Percentiles rank a stretch among this genome's conserved stretches.
Evolutionary conservation across 2,888 invertebrate genomes (phyloP).

Genomic region (Seira musarum): DNA sequence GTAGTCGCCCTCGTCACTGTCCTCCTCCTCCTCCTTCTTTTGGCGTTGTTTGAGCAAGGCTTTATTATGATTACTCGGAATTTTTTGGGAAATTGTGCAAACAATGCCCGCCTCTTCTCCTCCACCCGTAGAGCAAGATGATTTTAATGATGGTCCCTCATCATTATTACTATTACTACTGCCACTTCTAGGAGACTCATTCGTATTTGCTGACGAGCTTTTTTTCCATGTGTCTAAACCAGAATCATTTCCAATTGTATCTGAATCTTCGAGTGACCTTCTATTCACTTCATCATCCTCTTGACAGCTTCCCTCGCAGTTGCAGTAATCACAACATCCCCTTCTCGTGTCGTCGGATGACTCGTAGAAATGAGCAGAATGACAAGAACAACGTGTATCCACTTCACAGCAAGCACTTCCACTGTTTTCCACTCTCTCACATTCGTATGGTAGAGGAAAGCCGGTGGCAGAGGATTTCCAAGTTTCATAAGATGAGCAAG

Average conservation of each 20-base stretch:
- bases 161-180: slow-evolving; percentile 14
- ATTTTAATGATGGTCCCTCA: slow-evolving; percentile 4
- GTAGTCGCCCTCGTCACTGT: slow-evolving; percentile 27
- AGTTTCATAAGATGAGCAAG: slow-evolving; percentile 47
- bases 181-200: slow-evolving; percentile 13
- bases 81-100: slow-evolving; percentile 68
- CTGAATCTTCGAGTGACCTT: slow-evolving; percentile 36
- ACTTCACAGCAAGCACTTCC: slow-evolving; percentile 12
- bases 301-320: slow-evolving; percentile 48
- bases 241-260: slow-evolving; percentile 63
- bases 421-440: slow-evolving; percentile 16
- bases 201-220: slow-evolving; percentile 21
- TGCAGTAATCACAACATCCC: slow-evolving; percentile 41
- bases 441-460: neutral
- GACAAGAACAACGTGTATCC: slow-evolving; percentile 35
- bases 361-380: slow-evolving; percentile 25
- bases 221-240: slow-evolving; percentile 69
- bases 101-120: slow-evolving; percentile 64
- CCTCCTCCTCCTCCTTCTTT: neutral
- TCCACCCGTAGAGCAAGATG: slow-evolving; percentile 8
- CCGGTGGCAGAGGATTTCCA: slow-evolving; percentile 41
- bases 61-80: slow-evolving; percentile 33
- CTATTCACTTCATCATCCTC: slow-evolving; percentile 15
- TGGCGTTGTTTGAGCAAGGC: neutral
- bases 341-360: slow-evolving; percentile 9